Conservation (phyloP, 2,113 vertebrate genomes). For the Zeus faber region DNA sequence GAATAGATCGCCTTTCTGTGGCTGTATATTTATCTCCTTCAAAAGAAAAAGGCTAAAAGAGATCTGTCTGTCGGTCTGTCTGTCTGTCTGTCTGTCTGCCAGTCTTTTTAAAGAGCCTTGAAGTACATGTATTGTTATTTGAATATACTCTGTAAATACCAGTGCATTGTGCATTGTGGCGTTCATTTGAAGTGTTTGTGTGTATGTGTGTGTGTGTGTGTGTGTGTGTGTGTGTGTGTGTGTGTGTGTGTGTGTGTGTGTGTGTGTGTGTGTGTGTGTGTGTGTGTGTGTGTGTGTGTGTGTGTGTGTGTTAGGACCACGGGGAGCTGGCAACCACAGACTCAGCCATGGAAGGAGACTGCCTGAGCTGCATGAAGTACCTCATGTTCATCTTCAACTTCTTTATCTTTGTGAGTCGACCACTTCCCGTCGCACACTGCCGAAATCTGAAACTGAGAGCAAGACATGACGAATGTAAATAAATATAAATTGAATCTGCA, state of each 20-base stretch:
- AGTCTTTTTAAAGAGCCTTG: not conserved
- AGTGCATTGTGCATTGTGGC: not conserved
- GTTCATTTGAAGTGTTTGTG: slow-evolving; percentile 50
- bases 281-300: slow-evolving; percentile 49
- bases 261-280: slow-evolving; percentile 59
- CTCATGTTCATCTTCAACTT: slow-evolving; percentile 97
- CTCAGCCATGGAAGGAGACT: slow-evolving; percentile 86
- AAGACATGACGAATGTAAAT: too few relatives aligned
- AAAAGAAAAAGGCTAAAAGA: too few relatives aligned
- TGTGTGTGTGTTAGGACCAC: slow-evolving; percentile 65
- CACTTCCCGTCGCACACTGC: not conserved
- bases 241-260: not conserved
- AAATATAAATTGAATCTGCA: slow-evolving; percentile 38
- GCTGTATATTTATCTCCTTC: not conserved
- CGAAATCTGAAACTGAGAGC: not conserved
- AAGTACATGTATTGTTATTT: not conserved
- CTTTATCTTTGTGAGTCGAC: slow-evolving; percentile 88
- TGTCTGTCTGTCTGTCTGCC: not conserved
- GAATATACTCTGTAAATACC: not conserved
- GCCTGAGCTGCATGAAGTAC: slow-evolving; percentile 91
- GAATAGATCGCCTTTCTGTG: not conserved
- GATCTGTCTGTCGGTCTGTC: not conserved
- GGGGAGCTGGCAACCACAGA: slow-evolving; percentile 43
- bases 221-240: slow-evolving; percentile 31
- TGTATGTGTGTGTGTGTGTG: slow-evolving; percentile 56